Evolutionary conservation across 2,113 vertebrate species (phyloP).

Genomic region (Coptodon rendalli): DNA sequence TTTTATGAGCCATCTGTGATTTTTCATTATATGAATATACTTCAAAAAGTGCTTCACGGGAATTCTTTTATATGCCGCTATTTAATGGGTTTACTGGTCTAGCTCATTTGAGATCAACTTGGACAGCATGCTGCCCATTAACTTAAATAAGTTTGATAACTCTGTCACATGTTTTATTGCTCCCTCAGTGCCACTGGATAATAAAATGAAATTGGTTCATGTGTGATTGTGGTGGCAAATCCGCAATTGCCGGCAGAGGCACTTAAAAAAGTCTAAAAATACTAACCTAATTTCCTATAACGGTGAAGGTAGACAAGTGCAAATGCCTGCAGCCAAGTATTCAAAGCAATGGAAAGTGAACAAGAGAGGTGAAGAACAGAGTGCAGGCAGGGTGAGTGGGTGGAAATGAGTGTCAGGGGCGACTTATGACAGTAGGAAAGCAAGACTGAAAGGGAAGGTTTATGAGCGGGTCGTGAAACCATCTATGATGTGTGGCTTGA

Average conservation of each 20-base stretch:
- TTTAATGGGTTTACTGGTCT: neutral
- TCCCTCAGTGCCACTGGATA: neutral
- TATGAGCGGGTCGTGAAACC: neutral
- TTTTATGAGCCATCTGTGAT: neutral
- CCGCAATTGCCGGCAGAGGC: neutral
- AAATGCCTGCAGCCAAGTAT: neutral
- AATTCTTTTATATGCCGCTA: neutral
- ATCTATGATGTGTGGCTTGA: neutral
- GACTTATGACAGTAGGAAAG: neutral
- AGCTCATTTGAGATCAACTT: neutral
- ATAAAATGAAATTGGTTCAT: neutral
- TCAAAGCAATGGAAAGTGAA: neutral
- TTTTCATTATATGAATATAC: neutral
- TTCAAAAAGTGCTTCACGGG: neutral
- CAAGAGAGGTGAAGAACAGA: neutral
- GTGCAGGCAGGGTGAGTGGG: neutral
- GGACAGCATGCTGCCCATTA: neutral
- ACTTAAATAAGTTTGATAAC: neutral
- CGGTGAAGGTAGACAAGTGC: neutral
- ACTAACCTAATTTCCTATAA: neutral
- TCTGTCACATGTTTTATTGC: neutral
- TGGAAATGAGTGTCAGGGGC: neutral
- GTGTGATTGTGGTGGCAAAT: neutral
- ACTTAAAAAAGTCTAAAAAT: neutral
- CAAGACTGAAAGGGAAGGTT: neutral